Percentiles rank a stretch among this genome's conserved stretches.
Conservation (phyloP, 2,888 invertebrate genomes). For the Gandaritis pyraliata region DNA sequence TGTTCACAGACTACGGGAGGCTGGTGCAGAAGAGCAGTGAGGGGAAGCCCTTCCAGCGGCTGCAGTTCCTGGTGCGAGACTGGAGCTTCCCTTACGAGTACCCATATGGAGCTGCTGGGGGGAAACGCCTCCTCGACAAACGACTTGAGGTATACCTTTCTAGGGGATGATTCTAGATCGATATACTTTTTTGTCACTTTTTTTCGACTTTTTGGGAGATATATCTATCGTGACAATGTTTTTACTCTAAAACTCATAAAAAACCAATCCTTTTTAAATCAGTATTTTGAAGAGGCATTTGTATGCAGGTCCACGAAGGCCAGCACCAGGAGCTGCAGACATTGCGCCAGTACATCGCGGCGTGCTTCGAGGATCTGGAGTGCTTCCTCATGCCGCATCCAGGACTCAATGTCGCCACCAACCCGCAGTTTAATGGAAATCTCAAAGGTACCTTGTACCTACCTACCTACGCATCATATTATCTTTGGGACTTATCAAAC, state of each 20-base stretch:
- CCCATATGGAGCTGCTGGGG: conserved; percentile 94
- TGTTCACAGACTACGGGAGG: conserved; percentile 99
- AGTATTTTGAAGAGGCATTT: neutral
- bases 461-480: neutral
- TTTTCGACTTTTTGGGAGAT: no score
- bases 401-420: conserved; percentile 97
- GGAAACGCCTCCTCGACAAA: conserved; percentile 92
- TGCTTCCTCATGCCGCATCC: conserved; percentile 99
- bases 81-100: conserved; percentile 99
- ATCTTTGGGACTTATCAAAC: no score
- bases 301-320: conserved; percentile 87
- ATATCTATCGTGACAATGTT: no score
- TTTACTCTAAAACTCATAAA: no score
- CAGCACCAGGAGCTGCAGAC: conserved; percentile 98
- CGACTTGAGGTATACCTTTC: conserved; percentile 87
- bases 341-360: conserved; percentile 93
- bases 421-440: conserved; percentile 96
- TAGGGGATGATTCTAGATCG: no score
- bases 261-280: no score
- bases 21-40: conserved; percentile 94
- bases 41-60: conserved; percentile 94
- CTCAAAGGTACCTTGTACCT: conserved; percentile 83
- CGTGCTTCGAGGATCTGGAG: conserved; percentile 96
- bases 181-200: no score
- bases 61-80: conserved; percentile 95